A percentile compares a stretch with the other conserved stretches of the same genome.
Evolutionary conservation across 2,888 invertebrate genomes (phyloP).

Genomic region (Bhutanitis thaidina): DNA sequence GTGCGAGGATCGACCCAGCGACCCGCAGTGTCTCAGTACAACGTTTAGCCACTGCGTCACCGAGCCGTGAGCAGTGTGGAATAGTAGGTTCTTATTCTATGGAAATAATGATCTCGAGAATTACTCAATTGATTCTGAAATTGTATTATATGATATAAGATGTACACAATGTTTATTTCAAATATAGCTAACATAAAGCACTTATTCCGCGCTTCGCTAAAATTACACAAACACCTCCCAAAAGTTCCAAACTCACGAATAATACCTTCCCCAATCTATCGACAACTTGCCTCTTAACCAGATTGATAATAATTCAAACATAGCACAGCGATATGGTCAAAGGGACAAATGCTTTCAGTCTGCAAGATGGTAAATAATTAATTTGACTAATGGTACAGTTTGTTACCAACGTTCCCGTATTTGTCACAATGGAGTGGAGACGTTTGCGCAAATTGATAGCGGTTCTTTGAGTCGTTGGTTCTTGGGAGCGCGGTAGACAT

Average conservation of each 20-base stretch:
- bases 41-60: no score
- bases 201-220: neutral
- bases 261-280: constrained; percentile 32
- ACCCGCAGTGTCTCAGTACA: no score
- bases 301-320: constrained; percentile 57
- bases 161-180: no score
- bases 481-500: constrained; percentile 19
- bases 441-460: constrained; percentile 37
- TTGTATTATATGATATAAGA: no score
- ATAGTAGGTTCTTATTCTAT: no score
- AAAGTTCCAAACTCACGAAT: constrained; percentile 25
- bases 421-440: constrained; percentile 48
- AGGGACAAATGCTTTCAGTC: constrained; percentile 57
- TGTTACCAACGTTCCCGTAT: constrained; percentile 57
- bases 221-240: constrained; percentile 1
- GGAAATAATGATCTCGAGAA: no score
- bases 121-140: no score
- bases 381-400: constrained; percentile 75
- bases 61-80: no score
- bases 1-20: no score
- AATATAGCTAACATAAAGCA: no score
- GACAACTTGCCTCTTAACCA: constrained; percentile 58
- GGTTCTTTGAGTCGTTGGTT: constrained; percentile 26
- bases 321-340: constrained; percentile 54
- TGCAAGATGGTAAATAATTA: constrained; percentile 72